Base-by-base conservation (phyloP, 2,888 invertebrate species). In the Diarsia mendica region DNA sequence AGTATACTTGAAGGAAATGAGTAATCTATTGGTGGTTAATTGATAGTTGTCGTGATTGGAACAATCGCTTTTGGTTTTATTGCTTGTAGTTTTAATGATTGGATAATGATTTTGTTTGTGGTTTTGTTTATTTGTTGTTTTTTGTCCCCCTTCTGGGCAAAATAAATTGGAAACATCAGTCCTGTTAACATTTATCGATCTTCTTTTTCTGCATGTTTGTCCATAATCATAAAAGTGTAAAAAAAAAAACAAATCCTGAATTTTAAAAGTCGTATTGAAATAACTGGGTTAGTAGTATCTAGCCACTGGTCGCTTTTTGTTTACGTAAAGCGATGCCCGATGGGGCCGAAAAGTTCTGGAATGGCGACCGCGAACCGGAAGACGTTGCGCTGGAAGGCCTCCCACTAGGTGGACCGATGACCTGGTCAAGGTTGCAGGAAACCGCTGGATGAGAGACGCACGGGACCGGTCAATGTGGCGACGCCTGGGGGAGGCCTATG, bases 21-120 rank as follows among this genome's bases (percentile, higher is more conserved):
- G 23, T 4, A 39, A 39, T 63, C 39, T 63, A 20, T 53, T 77
- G 20, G 9, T 61, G 39, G 11, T 44, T 46, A 51, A 58, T 65
- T 75, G 11, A 48, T 49, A 33, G 33, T 53, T 64, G 11, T 39
- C 46, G 46, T 71, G 81, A 53, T 23, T 1, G 3, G 8, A 48
- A 8, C 2, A 48, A 61, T 61, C 0, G 4, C n/a, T 49, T 55
- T 51, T 39, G 20, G 15, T 33, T 33, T n/a, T 15, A 61, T 67
- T 61, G 9, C 11, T 61, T 53, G 18, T 1, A 20, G 13, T 39
- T 11, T 6, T 20, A 39, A 15, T 75, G 11, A 68, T 53, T 46
- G 5, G 33, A 53, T 65, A 11, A 51, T 4, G 4, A 18, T 15
- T 23, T 20, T 67, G 13, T 58, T 67, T 46, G 6, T 4, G 4